Evolutionary conservation across 2,113 vertebrate species (phyloP), one percentile per base, ranked within the genome.

Genomic region (Coryphaenoides rupestris): DNA sequence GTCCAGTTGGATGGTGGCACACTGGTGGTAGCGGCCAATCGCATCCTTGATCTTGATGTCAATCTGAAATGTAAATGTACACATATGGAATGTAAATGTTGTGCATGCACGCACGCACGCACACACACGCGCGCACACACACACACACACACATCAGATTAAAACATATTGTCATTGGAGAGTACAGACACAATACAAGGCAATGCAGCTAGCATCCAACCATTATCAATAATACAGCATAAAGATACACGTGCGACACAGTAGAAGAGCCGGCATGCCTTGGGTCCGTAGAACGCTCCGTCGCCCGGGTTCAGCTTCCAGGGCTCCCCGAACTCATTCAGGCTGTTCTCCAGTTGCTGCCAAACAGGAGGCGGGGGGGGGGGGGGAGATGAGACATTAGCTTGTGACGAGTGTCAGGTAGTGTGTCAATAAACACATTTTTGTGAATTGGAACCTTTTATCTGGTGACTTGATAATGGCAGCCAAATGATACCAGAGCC

Each of bases 241-340:
- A 40, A 40, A 9, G 33, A 40, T 2, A 5, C 33, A 40, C 10
- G 28, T 33, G 28, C n/a, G n/a, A n/a, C n/a, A n/a, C 33, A 40
- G 33, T 3, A 40, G 33, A 45, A 45, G 17, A 50, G 15, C 6
- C 5, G 55, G 21, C 89, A 77, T 33, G 98, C 96, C 93, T 99
- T 99, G 53, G 96, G 96, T 46, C 96, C 96, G 68, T 98, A 98
- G 89, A 99, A 99, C 1, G 95, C 95, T 58, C 96, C 96, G 19
- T 96, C 95, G 68, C 95, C 94, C 21, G 92, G 92, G 84, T 94
- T 98, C 49, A 95, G 86, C 79, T 79, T 92, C 96, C 96, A 98
- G 2, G 92, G 89, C 55, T 94, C 91, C 71, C 95, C 95, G 66
- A 98, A 99, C 70, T 93, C 78, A 76, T 93, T 89, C 81, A 99